These are phyloP conservation scores for Pristionchus arcanus DNA, from an alignment of 2,888 invertebrate species.

Conservation along the genomic window DNA sequence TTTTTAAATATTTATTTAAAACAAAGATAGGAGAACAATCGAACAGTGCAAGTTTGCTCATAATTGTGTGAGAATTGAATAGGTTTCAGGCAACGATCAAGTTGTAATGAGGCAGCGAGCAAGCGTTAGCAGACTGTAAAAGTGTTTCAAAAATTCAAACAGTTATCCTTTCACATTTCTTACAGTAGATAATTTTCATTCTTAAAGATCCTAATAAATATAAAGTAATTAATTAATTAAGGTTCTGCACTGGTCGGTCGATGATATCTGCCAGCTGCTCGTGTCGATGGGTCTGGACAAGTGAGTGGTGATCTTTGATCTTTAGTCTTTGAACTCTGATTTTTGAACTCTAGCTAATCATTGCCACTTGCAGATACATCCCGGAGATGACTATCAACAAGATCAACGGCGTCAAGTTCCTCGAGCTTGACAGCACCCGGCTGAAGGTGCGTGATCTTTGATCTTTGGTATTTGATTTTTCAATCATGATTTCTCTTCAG, in stretches of 20 bases:
- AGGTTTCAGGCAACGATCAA: background rate
- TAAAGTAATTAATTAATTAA: constrained; percentile 61
- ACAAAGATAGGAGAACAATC: too few relatives aligned
- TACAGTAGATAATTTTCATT: too few relatives aligned
- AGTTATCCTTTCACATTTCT: too few relatives aligned
- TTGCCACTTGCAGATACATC: background rate
- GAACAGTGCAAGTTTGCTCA: too few relatives aligned
- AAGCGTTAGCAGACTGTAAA: too few relatives aligned
- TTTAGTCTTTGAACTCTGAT: background rate
- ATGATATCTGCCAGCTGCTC: constrained; percentile 77
- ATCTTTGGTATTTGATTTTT: constrained; percentile 9
- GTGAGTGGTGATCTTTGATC: constrained; percentile 39
- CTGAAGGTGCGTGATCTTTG: constrained; percentile 84
- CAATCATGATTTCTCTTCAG: constrained; percentile 74
- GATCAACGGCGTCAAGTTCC: constrained; percentile 90
- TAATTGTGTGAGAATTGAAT: background rate
- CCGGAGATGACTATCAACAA: constrained; percentile 88
- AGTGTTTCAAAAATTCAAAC: too few relatives aligned
- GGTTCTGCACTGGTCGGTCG: constrained; percentile 77
- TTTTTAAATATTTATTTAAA: background rate
- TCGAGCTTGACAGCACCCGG: constrained; percentile 92
- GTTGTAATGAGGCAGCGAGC: too few relatives aligned
- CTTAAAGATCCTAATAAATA: too few relatives aligned
- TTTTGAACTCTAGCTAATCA: background rate
- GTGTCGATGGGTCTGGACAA: constrained; percentile 86